phyloP scores from a whole-genome alignment of 2,113 vertebrate genomes.

The Laticauda laticaudata region DNA sequence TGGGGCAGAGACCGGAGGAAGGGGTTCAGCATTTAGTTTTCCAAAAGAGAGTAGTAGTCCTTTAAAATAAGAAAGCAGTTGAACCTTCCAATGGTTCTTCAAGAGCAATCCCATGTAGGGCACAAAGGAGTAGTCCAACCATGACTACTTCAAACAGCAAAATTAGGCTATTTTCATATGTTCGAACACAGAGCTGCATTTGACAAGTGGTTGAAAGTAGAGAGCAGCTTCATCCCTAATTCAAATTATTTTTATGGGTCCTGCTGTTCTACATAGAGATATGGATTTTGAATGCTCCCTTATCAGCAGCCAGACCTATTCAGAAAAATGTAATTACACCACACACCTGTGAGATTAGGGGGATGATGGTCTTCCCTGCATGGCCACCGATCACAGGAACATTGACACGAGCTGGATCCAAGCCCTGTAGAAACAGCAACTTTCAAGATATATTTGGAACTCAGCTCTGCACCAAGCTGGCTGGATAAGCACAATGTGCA shows the following conservation, averaged over 20 bases:
- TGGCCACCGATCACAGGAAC: conserved; percentile 95
- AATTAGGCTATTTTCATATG: background rate
- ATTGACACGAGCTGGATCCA: conserved; percentile 89
- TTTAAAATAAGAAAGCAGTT: background rate
- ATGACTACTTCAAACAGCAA: background rate
- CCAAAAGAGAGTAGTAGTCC: background rate
- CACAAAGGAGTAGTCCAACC: background rate
- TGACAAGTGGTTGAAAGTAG: background rate
- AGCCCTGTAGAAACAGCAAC: conserved; percentile 68
- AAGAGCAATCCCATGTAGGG: background rate
- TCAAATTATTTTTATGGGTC: background rate
- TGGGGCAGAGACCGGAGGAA: background rate
- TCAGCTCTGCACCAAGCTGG: rapidly evolving
- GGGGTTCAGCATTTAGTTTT: background rate
- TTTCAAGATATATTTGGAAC: conserved; percentile 20
- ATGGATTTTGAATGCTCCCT: background rate
- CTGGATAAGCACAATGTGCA: background rate
- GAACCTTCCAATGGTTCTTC: background rate
- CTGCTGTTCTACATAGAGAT: background rate
- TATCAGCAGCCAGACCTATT: background rate
- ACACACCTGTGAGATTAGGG: conserved; percentile 89
- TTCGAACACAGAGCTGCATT: background rate
- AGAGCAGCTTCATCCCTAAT: background rate
- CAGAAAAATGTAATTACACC: background rate
- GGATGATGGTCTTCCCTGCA: conserved; percentile 96